Evolutionary conservation across 2,113 vertebrate species (phyloP).

Genomic region (Lonchura striata): DNA sequence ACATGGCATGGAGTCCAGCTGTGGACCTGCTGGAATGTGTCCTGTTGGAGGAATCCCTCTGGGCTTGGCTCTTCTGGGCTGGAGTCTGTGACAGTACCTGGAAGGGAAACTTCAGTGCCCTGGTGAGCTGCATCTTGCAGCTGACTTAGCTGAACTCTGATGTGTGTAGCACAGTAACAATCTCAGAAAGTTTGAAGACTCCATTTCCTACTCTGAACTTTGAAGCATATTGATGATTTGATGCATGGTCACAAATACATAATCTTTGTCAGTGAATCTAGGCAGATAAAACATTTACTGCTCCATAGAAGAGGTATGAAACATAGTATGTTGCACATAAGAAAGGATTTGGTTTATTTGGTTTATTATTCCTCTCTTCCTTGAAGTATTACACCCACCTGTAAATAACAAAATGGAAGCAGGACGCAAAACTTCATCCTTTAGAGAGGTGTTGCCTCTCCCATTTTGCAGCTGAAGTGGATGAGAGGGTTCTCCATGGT

Average conservation of each 20-base stretch:
- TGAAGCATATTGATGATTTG: fast-evolving
- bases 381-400: fast-evolving
- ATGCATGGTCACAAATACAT: fast-evolving
- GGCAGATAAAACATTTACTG: background rate
- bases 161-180: background rate
- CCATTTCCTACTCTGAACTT: background rate
- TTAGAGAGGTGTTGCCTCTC: background rate
- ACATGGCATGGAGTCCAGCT: fast-evolving
- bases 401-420: background rate
- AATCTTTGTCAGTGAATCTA: background rate
- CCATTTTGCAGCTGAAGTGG: background rate
- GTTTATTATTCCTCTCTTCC: background rate
- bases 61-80: background rate
- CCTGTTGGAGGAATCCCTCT: background rate
- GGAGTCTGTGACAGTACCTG: background rate
- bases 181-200: background rate
- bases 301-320: background rate
- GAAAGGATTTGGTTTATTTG: background rate
- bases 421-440: background rate
- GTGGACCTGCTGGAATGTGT: background rate
- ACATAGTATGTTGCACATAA: background rate
- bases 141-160: background rate
- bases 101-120: background rate
- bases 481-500: background rate
- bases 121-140: background rate